phyloP scores from a whole-genome alignment of 2,888 invertebrate genomes.

The Nymphalis c-album region DNA sequence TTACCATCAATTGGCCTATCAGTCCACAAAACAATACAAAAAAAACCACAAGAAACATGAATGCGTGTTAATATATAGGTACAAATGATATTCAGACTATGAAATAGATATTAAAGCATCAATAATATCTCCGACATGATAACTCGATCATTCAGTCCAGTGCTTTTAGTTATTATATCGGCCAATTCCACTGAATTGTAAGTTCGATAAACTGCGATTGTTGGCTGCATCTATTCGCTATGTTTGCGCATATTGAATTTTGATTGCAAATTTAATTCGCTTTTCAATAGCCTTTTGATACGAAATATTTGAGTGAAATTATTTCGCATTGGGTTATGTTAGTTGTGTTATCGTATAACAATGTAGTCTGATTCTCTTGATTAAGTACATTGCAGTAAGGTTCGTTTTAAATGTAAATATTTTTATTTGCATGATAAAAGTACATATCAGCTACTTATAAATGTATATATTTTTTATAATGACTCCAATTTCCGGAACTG shows the following conservation, averaged over 20 bases:
- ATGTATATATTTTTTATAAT: too few relatives aligned
- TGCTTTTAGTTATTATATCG: constrained; percentile 22
- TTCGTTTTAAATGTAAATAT: too few relatives aligned
- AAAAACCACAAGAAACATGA: too few relatives aligned
- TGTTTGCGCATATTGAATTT: constrained; percentile 4
- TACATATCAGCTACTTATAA: too few relatives aligned
- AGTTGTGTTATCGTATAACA: not conserved
- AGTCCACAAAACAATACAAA: too few relatives aligned
- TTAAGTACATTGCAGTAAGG: too few relatives aligned
- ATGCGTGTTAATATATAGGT: too few relatives aligned
- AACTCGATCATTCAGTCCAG: constrained; percentile 20
- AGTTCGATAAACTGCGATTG: constrained; percentile 21
- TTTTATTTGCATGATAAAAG: too few relatives aligned
- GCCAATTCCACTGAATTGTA: constrained; percentile 18
- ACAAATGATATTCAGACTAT: not conserved
- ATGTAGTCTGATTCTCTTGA: not conserved
- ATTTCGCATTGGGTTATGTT: not conserved
- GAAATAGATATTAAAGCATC: not conserved
- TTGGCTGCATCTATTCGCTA: not conserved
- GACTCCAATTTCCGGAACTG: too few relatives aligned
- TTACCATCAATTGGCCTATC: too few relatives aligned
- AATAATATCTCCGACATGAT: constrained; percentile 13
- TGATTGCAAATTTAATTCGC: constrained; percentile 6
- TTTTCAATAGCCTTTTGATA: not conserved
- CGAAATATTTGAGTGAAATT: not conserved